Percentiles rank a stretch among this genome's conserved stretches.
These are phyloP conservation scores for Hycleus phaleratus DNA, from an alignment of 1,140 invertebrate species.

Conservation along the genomic window DNA sequence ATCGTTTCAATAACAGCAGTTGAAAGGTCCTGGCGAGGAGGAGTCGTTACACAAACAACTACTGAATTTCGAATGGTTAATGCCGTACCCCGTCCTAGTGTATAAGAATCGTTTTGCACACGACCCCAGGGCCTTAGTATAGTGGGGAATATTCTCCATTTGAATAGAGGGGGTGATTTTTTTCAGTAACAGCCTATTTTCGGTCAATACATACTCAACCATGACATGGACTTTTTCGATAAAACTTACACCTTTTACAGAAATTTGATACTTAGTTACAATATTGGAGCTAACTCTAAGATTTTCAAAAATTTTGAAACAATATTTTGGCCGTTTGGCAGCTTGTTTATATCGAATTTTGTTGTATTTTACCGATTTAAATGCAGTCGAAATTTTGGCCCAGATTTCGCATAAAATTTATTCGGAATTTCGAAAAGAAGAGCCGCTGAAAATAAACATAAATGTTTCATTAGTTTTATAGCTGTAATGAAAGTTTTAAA, in stretches of 20 bases:
- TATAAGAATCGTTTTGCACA: conserved; percentile 40
- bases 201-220: conserved; percentile 24
- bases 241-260: conserved; percentile 37
- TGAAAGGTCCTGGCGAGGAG: conserved; percentile 18
- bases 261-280: conserved; percentile 28
- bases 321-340: too few relatives aligned
- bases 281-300: too few relatives aligned
- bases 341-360: too few relatives aligned
- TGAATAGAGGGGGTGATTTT: conserved; percentile 1
- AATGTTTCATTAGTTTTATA: too few relatives aligned
- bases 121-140: conserved; percentile 29
- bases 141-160: conserved; percentile 21
- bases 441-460: too few relatives aligned
- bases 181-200: conserved; percentile 36
- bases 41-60: conserved; percentile 22
- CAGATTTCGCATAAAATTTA: too few relatives aligned
- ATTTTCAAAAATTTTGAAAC: too few relatives aligned
- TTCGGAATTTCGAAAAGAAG: too few relatives aligned
- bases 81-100: conserved; percentile 33
- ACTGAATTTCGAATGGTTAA: conserved; percentile 39
- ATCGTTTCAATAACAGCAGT: conserved; percentile 29
- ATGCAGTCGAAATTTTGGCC: too few relatives aligned
- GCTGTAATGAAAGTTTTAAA: too few relatives aligned
- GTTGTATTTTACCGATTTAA: too few relatives aligned
- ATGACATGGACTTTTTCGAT: conserved; percentile 33